A percentile compares a stretch with the other conserved stretches of the same genome.
phyloP scores from a whole-genome alignment of 2,888 invertebrate species.

The Pristionchus entomophagus region DNA sequence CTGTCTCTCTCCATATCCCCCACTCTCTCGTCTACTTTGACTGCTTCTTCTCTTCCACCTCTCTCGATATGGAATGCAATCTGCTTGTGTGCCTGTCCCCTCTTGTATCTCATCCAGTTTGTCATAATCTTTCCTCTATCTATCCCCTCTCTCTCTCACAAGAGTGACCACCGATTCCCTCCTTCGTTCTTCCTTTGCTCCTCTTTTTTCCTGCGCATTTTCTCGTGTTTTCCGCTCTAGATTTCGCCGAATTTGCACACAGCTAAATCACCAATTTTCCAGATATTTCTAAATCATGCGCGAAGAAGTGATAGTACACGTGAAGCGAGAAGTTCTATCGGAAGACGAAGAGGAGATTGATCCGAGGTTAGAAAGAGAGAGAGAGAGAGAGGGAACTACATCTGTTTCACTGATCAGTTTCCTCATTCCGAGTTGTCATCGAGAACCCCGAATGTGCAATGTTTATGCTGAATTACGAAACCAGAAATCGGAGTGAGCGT shows the following conservation, averaged over 20 bases:
- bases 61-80: slow-evolving; percentile 31
- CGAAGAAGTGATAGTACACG: slow-evolving; percentile 47
- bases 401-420: not conserved
- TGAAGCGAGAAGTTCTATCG: slow-evolving; percentile 25
- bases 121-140: slow-evolving; percentile 43
- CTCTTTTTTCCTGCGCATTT: not conserved
- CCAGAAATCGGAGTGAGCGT: not conserved
- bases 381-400: not conserved
- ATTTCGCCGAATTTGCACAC: not conserved
- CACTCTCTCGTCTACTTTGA: not conserved
- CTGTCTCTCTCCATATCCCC: not conserved
- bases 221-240: not conserved
- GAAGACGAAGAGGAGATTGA: slow-evolving; percentile 46
- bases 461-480: not conserved
- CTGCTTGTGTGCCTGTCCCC: slow-evolving; percentile 7
- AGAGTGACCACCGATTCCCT: not conserved
- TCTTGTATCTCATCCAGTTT: slow-evolving; percentile 31
- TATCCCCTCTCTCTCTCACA: slow-evolving; percentile 32
- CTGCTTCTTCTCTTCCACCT: slow-evolving; percentile 24
- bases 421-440: not conserved
- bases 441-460: slow-evolving; percentile 14
- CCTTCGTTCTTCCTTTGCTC: not conserved
- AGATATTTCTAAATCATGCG: slow-evolving; percentile 26
- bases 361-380: slow-evolving; percentile 10
- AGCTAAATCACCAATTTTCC: not conserved